phyloP scores from a whole-genome alignment of 2,113 vertebrate genomes.

The Numenius arquata region DNA sequence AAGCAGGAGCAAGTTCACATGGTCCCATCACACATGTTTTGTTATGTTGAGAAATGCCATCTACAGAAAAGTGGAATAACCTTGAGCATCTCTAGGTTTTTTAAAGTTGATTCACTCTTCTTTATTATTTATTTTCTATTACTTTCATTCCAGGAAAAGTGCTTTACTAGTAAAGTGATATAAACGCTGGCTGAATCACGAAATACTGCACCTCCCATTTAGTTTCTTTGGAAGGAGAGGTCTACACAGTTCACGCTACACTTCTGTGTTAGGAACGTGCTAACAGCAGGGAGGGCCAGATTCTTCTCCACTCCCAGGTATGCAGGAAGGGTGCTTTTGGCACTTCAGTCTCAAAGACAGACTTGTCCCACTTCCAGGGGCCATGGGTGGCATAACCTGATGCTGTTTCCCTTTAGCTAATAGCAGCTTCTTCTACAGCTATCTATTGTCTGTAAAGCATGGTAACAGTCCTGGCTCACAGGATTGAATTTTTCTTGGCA shows the following conservation, averaged over 20 bases:
- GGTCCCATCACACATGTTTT: neutral
- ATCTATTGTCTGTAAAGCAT: neutral
- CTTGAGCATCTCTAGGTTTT: neutral
- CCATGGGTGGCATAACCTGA: neutral
- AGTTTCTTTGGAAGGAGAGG: neutral
- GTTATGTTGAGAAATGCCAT: neutral
- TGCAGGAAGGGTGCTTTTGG: neutral
- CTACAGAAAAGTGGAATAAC: neutral
- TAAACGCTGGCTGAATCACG: neutral
- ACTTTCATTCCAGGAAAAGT: neutral
- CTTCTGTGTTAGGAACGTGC: neutral
- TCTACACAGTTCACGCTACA: neutral
- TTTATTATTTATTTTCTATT: neutral
- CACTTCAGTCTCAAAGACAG: neutral
- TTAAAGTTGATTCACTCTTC: neutral
- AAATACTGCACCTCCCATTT: neutral
- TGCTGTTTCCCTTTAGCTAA: neutral
- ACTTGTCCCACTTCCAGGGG: neutral
- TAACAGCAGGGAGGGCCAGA: neutral
- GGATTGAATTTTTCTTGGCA: neutral
- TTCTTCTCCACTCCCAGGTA: neutral
- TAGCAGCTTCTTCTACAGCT: neutral
- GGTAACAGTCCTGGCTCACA: neutral
- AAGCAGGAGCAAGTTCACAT: neutral
- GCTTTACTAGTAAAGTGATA: neutral